Conservation (phyloP, 2,888 invertebrate species). For the Thelaira solivaga region DNA sequence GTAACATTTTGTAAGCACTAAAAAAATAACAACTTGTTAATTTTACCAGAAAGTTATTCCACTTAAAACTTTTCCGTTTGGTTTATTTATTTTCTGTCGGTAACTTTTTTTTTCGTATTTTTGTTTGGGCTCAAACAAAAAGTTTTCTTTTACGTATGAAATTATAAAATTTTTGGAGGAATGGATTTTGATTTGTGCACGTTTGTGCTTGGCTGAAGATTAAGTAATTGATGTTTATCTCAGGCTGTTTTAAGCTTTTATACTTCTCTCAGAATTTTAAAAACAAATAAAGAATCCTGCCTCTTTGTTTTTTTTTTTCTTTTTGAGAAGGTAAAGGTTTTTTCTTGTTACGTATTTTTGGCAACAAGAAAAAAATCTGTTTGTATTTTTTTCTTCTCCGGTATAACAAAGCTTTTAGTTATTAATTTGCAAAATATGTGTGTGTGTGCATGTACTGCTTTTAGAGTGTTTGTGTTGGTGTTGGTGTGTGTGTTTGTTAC, state of each 20-base stretch:
- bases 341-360: slow-evolving; percentile 24
- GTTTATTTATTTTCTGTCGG: not conserved
- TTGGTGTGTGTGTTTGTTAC: no score
- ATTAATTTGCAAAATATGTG: no score
- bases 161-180: slow-evolving; percentile 8
- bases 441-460: no score
- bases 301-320: slow-evolving; percentile 5
- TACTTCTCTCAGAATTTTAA: slow-evolving; percentile 57
- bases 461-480: no score
- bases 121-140: slow-evolving; percentile 2
- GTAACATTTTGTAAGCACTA: slow-evolving; percentile 60
- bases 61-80: slow-evolving; percentile 1
- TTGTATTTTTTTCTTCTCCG: not conserved
- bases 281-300: slow-evolving; percentile 27
- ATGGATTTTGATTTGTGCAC: slow-evolving; percentile 51
- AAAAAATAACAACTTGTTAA: slow-evolving; percentile 22
- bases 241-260: slow-evolving; percentile 65
- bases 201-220: slow-evolving; percentile 57
- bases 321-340: slow-evolving; percentile 17
- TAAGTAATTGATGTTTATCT: slow-evolving; percentile 67
- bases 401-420: not conserved
- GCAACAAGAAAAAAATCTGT: not conserved
- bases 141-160: not conserved
- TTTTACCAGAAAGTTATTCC: slow-evolving; percentile 30
- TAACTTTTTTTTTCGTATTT: not conserved